Evolutionary conservation across 2,888 invertebrate genomes (phyloP), one percentile per base, ranked within the genome.

Genomic region (Ochropleura plecta): DNA sequence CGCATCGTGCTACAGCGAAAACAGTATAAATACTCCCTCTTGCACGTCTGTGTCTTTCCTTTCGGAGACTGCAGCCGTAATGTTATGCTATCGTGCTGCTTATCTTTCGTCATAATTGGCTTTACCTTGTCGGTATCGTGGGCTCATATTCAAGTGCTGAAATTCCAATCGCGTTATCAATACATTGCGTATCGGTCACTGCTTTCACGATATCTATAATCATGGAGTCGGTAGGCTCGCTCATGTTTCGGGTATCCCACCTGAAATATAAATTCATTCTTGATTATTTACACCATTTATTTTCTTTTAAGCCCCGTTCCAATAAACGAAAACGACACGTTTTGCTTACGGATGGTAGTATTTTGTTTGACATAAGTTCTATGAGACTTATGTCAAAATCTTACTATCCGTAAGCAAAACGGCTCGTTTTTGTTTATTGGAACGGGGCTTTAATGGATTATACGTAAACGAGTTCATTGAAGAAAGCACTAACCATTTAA

Each of bases 191-290:
- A 79, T 98, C 97, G 53, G 94, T 94, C 40, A 94, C 92, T 55
- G 96, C 94, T 91, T 97, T 97, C 10, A 97, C 97, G 18, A 98
- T 95, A 91, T 98, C 98, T 69, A 98, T 96, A 51, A 97, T 96
- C 90, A 98, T 96, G 53, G 97, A 97, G 89, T 98, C 98, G 8
- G 97, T 96, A 14, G 98, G 98, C 88, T 97, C 97, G 68, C 94
- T 96, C 90, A 98, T 95, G 88, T 98, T 98, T 67, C 98, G 94
- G 0, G 97, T 97, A 91, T 98, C 98, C 98, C 98, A 98, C 97
- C 98, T 98, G 67, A 40, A 55, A 75, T 7, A 48, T 55, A 14
- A 20, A 59, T 20, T 12, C 40, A 42, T n/a, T 49, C 4, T 42
- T 14, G 6, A 40, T 8, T 60, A 18, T 60, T 18, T 42, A 9